Percentiles rank a stretch among this genome's conserved stretches.
These are phyloP conservation scores for Alethe diademata DNA, from an alignment of 2,113 vertebrate species.

Conservation along the genomic window DNA sequence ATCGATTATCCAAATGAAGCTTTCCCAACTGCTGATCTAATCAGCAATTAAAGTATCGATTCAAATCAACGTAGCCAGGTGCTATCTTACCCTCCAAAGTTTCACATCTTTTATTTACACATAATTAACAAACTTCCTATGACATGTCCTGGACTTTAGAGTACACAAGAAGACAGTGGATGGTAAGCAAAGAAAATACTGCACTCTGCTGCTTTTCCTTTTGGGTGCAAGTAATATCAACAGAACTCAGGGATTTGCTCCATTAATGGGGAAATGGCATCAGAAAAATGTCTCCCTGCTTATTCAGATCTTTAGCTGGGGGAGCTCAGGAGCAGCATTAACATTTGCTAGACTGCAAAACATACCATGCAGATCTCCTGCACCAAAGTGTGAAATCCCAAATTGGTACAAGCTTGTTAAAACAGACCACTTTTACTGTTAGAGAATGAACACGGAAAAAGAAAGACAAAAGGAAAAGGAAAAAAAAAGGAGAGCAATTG, in stretches of 20 bases:
- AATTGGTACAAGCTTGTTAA: not conserved
- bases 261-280: not conserved
- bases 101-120: not conserved
- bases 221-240: not conserved
- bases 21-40: not conserved
- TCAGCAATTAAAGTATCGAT: not conserved
- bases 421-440: not conserved
- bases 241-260: not conserved
- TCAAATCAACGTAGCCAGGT: not conserved
- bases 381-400: not conserved
- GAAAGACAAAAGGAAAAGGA: not conserved
- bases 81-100: not conserved
- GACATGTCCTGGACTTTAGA: not conserved
- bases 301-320: not conserved
- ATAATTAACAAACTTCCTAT: not conserved
- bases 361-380: not conserved
- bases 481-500: not conserved
- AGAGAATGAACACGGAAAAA: rapidly evolving
- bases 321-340: not conserved
- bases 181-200: not conserved
- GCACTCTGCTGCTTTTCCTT: not conserved
- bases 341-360: not conserved
- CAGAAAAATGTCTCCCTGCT: not conserved
- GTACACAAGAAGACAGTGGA: not conserved
- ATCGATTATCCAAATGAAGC: not conserved